Evolutionary conservation across 1,140 invertebrate genomes (phyloP).

Genomic region (Drosophila santomea): DNA sequence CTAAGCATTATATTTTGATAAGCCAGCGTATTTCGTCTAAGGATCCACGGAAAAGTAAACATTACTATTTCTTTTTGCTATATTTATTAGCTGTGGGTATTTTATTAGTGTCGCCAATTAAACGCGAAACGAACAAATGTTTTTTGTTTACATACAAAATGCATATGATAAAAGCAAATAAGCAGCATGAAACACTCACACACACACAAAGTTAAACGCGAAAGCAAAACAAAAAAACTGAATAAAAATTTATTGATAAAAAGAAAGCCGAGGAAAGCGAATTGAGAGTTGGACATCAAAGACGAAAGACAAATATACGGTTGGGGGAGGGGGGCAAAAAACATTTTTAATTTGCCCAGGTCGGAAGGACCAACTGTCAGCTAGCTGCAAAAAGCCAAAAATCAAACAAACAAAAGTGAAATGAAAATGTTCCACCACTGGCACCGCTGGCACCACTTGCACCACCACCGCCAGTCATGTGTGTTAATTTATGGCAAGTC

Average conservation of each 20-base stretch:
- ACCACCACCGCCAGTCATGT: constrained; percentile 34
- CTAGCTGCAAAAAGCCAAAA: constrained; percentile 73
- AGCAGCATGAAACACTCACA: constrained; percentile 34
- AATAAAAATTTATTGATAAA: constrained; percentile 63
- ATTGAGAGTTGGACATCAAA: constrained; percentile 52
- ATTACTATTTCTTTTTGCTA: constrained; percentile 28
- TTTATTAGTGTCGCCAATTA: constrained; percentile 68
- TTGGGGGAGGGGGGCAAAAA: constrained; percentile 25
- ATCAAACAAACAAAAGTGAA: constrained; percentile 75
- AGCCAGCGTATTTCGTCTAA: constrained; percentile 43
- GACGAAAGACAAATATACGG: constrained; percentile 59
- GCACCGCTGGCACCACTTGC: constrained; percentile 9
- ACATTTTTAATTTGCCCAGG: constrained; percentile 64
- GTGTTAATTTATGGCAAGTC: constrained; percentile 68
- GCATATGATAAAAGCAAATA: constrained; percentile 46
- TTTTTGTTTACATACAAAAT: constrained; percentile 66
- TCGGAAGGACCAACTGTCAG: constrained; percentile 56
- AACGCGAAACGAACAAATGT: constrained; percentile 61
- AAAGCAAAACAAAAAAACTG: constrained; percentile 33
- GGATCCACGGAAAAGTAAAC: constrained; percentile 6
- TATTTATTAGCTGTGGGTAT: constrained; percentile 65
- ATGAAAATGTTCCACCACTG: constrained; percentile 58
- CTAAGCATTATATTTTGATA: constrained; percentile 68
- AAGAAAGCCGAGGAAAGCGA: constrained; percentile 1
- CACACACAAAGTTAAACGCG: constrained; percentile 43